Evolutionary conservation across 2,113 vertebrate genomes (phyloP).

Genomic region (Sinocyclocheilus grahami): DNA sequence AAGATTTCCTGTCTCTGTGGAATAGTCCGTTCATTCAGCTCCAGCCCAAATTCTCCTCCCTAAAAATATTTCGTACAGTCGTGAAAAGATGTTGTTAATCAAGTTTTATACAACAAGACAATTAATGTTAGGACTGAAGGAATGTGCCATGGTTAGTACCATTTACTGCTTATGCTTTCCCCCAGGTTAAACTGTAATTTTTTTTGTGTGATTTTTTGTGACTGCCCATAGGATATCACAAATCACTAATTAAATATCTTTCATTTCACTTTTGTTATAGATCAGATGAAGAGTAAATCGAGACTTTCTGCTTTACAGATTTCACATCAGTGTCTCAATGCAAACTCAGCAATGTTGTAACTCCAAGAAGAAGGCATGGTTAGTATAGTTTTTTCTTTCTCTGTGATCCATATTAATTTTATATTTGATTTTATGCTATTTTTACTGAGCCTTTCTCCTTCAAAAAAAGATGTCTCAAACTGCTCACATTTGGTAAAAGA

Average conservation of each 20-base stretch:
- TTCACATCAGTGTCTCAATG: too few relatives aligned
- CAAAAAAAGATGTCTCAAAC: neutral
- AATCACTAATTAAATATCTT: neutral
- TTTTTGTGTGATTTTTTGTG: neutral
- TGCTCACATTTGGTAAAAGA: neutral
- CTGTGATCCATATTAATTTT: neutral
- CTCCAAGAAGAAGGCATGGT: neutral
- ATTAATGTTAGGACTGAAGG: neutral
- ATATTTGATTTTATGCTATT: neutral
- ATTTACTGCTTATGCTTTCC: neutral
- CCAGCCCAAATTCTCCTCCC: slow-evolving; percentile 39
- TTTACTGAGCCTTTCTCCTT: neutral
- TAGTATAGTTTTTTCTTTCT: neutral
- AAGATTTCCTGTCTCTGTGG: slow-evolving; percentile 52
- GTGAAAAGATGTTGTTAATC: slow-evolving; percentile 10
- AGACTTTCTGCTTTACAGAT: slow-evolving; percentile 1
- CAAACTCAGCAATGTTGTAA: neutral
- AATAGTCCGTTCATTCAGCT: slow-evolving; percentile 45
- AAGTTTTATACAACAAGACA: slow-evolving; percentile 4
- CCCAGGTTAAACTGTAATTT: neutral
- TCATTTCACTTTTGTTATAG: neutral
- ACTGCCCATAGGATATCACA: neutral
- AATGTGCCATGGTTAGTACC: neutral
- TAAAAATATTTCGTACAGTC: neutral
- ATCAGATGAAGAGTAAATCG: neutral